Base-by-base conservation (phyloP, 2,888 invertebrate genomes). In the Branchellion lobata region DNA sequence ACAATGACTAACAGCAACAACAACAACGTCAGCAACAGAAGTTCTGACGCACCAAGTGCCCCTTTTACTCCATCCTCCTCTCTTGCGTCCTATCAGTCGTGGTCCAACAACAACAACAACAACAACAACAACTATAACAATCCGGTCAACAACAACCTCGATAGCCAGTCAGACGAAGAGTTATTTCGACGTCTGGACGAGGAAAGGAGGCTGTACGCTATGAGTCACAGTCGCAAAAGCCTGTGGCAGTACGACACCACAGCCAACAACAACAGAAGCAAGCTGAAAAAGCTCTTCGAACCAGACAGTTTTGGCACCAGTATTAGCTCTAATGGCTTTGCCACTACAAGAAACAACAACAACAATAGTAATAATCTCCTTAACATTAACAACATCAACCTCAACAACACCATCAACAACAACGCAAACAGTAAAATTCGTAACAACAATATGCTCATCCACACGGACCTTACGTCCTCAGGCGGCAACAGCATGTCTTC, bases 131-230 rank as follows among this genome's bases (percentile, higher is more conserved):
- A 40, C 40, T 8, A 14, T 14, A 40, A 40, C 40, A 40, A 14
- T 14, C 5, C 5, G 8, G 8, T 8, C 40, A 5, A 40, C 40
- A 5, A n/a, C n/a, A 18, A 3, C 11, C 8, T n/a, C n/a, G n/a
- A 57, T 5, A n/a, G 5, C 11, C 3, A 57, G 14, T 18, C 21
- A 24, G 77, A 77, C 24, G 77, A 61, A 21, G 27, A n/a, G 33
- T 65, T 77, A 11, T 77, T 77, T 36, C 33, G 57, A n/a, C 27
- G 77, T 33, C 33, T 77, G 34, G 65, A 77, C 27, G 36, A 77
- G 21, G 77, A 77, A 29, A 57, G 77, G 61, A 31, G 36, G 11
- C 40, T 77, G 27, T 77, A 65, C 33, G 77, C 65, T 18, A 65
- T 34, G 40, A 57, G 33, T 5, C 24, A 77, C 65, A 77, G 65